Percentiles rank a stretch among this genome's conserved stretches.
Evolutionary conservation across 2,797 vertebrate species (phyloP).

Genomic region (Malurus splendens): DNA sequence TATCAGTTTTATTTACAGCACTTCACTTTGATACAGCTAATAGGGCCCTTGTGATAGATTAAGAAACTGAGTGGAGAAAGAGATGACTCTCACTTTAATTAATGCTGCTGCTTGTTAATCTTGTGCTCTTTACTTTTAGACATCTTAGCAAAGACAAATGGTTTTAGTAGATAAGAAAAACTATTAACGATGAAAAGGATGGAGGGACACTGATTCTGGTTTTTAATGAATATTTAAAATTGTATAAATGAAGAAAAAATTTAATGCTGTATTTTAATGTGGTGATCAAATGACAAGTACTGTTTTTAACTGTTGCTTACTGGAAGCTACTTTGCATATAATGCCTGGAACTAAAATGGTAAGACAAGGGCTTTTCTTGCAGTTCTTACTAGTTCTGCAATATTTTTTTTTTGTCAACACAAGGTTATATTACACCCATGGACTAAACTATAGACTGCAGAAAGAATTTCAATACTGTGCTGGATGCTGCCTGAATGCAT

Average conservation of each 20-base stretch:
- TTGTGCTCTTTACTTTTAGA: constrained; percentile 26
- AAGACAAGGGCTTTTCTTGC: not conserved
- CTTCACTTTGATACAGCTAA: constrained; percentile 26
- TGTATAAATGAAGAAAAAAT: constrained; percentile 10
- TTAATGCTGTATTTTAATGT: constrained; percentile 1
- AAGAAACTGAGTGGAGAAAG: constrained; percentile 21
- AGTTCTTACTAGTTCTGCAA: not conserved
- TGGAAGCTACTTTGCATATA: not conserved
- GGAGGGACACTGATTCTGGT: constrained; percentile 36
- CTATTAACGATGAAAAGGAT: constrained; percentile 42
- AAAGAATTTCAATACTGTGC: not conserved
- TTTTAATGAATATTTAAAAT: constrained; percentile 46
- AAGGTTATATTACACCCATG: not conserved
- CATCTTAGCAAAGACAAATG: constrained; percentile 64
- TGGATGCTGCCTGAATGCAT: not conserved
- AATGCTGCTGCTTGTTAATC: constrained; percentile 59
- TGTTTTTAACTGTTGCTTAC: constrained; percentile 3
- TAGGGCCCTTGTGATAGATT: constrained; percentile 33
- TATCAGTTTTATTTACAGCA: constrained; percentile 31
- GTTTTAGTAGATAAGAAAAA: constrained; percentile 62
- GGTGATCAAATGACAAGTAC: constrained; percentile 1
- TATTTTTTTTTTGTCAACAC: not conserved
- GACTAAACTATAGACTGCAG: not conserved
- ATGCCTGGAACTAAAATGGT: not conserved
- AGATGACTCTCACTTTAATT: constrained; percentile 62